phyloP scores from a whole-genome alignment of 2,113 vertebrate species.

The Corythornis cristatus region DNA sequence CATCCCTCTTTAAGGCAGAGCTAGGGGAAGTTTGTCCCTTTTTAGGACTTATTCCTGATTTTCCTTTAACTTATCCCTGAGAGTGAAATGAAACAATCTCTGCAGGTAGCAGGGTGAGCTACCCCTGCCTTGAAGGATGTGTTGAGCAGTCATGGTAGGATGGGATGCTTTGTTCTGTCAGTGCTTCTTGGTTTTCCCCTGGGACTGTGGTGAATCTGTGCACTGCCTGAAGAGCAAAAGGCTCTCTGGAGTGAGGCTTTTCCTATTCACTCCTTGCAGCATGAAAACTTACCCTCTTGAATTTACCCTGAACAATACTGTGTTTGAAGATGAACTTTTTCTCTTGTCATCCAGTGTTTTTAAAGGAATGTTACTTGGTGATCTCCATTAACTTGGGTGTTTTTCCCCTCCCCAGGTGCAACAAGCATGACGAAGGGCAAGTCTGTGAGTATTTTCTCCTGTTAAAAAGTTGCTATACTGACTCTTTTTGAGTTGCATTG shows the following conservation, averaged over 20 bases:
- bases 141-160: background rate
- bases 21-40: background rate
- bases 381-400: background rate
- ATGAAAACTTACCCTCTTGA: background rate
- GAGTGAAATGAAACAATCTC: background rate
- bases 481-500: background rate
- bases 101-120: background rate
- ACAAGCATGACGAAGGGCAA: background rate
- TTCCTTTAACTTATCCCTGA: background rate
- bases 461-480: background rate
- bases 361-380: background rate
- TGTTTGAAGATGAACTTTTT: background rate
- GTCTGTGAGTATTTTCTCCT: slow-evolving; percentile 16
- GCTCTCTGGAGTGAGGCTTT: background rate
- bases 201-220: background rate
- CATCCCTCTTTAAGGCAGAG: background rate
- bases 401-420: background rate
- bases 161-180: background rate
- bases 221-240: background rate
- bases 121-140: background rate
- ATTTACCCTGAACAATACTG: background rate
- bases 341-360: background rate
- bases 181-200: background rate
- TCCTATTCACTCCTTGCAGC: background rate
- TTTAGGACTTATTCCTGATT: background rate